phyloP scores from a whole-genome alignment of 2,113 vertebrate genomes.

The Puffinus mauretanicus region DNA sequence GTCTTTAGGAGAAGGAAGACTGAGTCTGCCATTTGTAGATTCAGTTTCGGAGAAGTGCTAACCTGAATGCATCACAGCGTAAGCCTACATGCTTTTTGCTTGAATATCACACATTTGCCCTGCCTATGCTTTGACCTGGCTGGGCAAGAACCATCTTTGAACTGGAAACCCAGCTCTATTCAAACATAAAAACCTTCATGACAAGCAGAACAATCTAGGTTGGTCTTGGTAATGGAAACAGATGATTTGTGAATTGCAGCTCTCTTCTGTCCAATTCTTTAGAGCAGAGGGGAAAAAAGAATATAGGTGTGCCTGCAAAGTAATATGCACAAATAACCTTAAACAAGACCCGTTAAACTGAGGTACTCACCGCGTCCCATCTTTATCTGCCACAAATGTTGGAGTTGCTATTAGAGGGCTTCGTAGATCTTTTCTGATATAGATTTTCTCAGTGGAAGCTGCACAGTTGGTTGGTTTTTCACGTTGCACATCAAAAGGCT shows the following conservation, averaged over 20 bases:
- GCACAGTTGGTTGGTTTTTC: slow-evolving; percentile 96
- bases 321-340: not conserved
- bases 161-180: not conserved
- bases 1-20: not conserved
- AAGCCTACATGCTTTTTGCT: not conserved
- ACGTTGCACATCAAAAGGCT: slow-evolving; percentile 92
- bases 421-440: slow-evolving; percentile 94
- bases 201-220: not conserved
- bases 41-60: not conserved
- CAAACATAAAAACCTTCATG: not conserved
- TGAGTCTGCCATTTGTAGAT: not conserved
- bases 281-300: not conserved
- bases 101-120: not conserved
- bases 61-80: not conserved
- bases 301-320: not conserved
- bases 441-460: slow-evolving; percentile 97
- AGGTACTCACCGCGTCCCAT: slow-evolving; percentile 82
- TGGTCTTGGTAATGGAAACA: not conserved
- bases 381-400: slow-evolving; percentile 94
- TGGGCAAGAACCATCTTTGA: not conserved
- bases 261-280: not conserved
- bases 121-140: not conserved
- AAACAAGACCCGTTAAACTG: not conserved
- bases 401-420: slow-evolving; percentile 96
- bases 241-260: not conserved